These are phyloP conservation scores for Phrynocephalus versicolor DNA, from an alignment of 2,113 vertebrate species.

Conservation along the genomic window DNA sequence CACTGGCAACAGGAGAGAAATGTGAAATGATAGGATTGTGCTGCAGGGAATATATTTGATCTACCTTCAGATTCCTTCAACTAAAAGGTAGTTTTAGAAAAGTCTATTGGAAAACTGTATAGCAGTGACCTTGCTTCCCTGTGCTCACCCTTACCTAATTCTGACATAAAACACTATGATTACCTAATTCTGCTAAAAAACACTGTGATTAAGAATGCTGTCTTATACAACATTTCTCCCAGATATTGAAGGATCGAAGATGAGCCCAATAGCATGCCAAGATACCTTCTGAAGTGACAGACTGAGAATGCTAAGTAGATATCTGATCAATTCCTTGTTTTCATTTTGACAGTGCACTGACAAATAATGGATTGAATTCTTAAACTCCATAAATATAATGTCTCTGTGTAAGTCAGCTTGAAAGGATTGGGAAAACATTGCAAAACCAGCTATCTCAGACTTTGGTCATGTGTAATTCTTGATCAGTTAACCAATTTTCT, in stretches of 20 bases:
- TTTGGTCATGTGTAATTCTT: neutral
- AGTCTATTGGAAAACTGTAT: neutral
- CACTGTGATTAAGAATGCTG: conserved; percentile 38
- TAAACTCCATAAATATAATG: neutral
- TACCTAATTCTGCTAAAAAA: conserved; percentile 40
- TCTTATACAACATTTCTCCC: conserved; percentile 30
- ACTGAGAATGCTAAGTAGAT: conserved; percentile 10
- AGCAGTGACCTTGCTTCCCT: conserved; percentile 29
- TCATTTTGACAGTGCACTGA: neutral
- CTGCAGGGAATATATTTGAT: conserved; percentile 13
- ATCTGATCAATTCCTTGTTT: neutral
- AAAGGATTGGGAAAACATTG: neutral
- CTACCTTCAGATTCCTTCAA: neutral
- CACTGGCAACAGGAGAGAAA: neutral
- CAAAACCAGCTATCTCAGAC: neutral
- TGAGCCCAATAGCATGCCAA: conserved; percentile 11
- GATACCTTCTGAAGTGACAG: neutral
- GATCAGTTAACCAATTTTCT: neutral
- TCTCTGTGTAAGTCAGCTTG: neutral
- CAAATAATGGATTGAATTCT: conserved; percentile 5
- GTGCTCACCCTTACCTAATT: conserved; percentile 43
- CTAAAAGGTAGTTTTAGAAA: neutral
- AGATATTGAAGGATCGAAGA: conserved; percentile 21
- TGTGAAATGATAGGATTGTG: neutral
- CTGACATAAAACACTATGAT: too few species aligned